phyloP scores from a whole-genome alignment of 1,140 invertebrate species.

The Ceratitis capitata region DNA sequence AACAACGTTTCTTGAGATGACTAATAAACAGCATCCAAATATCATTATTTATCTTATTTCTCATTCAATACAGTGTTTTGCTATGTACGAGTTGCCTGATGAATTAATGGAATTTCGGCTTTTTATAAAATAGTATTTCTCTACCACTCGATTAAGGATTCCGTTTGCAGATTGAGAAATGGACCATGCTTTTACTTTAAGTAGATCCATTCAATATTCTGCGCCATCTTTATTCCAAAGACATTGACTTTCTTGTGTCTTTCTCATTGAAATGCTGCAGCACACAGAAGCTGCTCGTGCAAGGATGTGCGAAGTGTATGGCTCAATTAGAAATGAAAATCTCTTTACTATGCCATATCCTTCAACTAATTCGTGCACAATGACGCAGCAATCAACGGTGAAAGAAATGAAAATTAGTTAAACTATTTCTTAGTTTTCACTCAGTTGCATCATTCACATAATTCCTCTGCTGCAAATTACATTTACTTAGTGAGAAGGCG shows the following conservation, averaged over 20 bases:
- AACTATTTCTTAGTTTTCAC: slow-evolving; percentile 26
- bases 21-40: too few species aligned
- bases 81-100: too few species aligned
- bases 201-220: background rate
- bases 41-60: too few species aligned
- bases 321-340: slow-evolving; percentile 33
- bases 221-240: background rate
- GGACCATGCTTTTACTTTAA: background rate
- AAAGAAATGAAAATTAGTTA: slow-evolving; percentile 27
- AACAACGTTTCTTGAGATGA: too few species aligned
- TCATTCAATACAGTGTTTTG: too few species aligned
- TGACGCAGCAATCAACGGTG: slow-evolving; percentile 7
- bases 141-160: too few species aligned
- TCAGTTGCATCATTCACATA: background rate
- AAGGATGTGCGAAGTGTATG: background rate
- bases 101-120: too few species aligned
- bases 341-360: background rate
- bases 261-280: background rate
- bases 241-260: background rate
- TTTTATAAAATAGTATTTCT: too few species aligned
- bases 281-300: background rate
- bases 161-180: too few species aligned
- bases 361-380: slow-evolving; percentile 32
- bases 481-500: background rate
- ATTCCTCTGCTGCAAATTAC: background rate